Conservation (phyloP, 2,797 vertebrate genomes). For the Crax fasciolata region DNA sequence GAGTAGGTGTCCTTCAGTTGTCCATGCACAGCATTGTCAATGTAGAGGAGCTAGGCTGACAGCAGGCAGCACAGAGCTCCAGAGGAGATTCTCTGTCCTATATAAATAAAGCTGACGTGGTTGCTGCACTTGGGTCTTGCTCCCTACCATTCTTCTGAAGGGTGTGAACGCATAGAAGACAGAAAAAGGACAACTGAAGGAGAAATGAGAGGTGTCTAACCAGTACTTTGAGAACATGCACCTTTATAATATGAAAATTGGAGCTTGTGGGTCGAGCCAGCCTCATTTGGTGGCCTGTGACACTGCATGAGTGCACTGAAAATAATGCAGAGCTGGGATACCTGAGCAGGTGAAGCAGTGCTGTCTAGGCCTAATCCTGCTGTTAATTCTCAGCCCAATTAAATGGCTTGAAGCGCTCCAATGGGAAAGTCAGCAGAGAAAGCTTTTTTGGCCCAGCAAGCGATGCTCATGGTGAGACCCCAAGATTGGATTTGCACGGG, state of each 20-base stretch:
- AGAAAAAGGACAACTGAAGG: slow-evolving; percentile 16
- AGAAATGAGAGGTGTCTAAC: neutral
- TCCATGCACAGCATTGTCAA: fast-evolving
- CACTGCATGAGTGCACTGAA: slow-evolving; percentile 1
- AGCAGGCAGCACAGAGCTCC: neutral
- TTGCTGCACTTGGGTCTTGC: fast-evolving
- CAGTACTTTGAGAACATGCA: neutral
- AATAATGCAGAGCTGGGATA: slow-evolving; percentile 22
- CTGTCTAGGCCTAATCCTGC: neutral
- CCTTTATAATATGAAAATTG: neutral
- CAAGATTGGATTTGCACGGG: neutral
- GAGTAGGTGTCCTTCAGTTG: neutral
- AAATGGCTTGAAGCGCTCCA: neutral
- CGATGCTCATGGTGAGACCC: neutral
- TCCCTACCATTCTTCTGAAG: neutral
- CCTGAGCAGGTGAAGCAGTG: neutral
- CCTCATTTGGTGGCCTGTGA: slow-evolving; percentile 13
- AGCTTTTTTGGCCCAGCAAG: neutral
- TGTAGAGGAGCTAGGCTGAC: neutral
- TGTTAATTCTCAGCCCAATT: neutral
- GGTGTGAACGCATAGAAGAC: neutral
- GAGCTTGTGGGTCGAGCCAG: neutral
- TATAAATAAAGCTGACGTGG: neutral
- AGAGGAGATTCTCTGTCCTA: neutral
- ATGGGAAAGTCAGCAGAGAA: neutral